Evolutionary conservation across 2,888 invertebrate species (phyloP).

Genomic region (Onchidella celtica): DNA sequence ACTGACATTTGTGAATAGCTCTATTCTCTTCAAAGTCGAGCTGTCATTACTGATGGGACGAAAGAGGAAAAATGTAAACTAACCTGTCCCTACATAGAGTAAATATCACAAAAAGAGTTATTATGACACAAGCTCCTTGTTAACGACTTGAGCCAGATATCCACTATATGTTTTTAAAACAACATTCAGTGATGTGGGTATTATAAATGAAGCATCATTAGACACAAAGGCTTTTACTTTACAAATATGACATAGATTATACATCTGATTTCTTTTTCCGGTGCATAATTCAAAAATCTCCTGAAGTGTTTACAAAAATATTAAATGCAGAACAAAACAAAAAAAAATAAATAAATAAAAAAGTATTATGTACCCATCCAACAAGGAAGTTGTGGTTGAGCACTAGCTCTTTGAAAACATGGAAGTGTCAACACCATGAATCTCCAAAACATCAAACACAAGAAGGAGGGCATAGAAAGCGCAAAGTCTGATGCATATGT

Average conservation of each 20-base stretch:
- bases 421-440: too few species aligned
- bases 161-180: background rate
- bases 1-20: too few species aligned
- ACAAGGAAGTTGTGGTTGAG: too few species aligned
- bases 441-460: too few species aligned
- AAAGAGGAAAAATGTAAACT: too few species aligned
- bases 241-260: background rate
- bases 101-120: background rate
- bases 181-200: background rate
- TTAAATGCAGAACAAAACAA: background rate
- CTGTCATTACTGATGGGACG: too few species aligned
- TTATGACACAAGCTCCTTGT: background rate
- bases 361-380: too few species aligned
- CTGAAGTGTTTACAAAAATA: background rate
- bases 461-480: too few species aligned
- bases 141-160: background rate
- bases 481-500: too few species aligned
- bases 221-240: background rate
- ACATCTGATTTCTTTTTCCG: background rate
- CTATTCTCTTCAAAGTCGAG: too few species aligned
- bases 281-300: background rate
- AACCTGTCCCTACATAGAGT: too few species aligned
- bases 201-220: background rate
- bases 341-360: background rate
- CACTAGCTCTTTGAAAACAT: too few species aligned